phyloP scores from a whole-genome alignment of 2,888 invertebrate species.

The Cryptophagus acutangulus region DNA sequence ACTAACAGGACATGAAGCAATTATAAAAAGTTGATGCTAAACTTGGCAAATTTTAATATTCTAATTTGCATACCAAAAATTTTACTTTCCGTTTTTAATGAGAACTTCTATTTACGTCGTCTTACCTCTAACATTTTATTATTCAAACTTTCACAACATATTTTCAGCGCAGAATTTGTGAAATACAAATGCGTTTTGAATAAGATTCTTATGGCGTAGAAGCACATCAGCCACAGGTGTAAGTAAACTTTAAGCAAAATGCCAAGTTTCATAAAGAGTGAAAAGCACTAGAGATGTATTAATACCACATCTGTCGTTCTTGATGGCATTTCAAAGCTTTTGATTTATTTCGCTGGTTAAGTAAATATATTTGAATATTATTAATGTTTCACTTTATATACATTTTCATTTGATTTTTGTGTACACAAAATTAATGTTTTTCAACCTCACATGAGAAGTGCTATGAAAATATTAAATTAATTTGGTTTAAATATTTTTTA shows the following conservation, averaged over 20 bases:
- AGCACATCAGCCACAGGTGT: constrained; percentile 7
- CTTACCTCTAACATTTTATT: neutral
- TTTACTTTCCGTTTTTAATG: constrained; percentile 8
- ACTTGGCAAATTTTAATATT: constrained; percentile 17
- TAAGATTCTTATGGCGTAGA: no score
- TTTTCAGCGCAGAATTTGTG: no score
- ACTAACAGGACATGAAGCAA: constrained; percentile 24
- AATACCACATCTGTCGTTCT: constrained; percentile 20
- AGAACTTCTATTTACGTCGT: constrained; percentile 9
- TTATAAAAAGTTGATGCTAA: constrained; percentile 18
- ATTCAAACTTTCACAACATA: no score
- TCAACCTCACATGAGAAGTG: no score
- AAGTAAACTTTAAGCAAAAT: constrained; percentile 5
- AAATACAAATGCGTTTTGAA: no score
- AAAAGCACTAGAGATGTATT: constrained; percentile 22
- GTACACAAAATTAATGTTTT: no score
- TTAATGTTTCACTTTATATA: no score
- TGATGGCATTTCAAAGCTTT: constrained; percentile 9
- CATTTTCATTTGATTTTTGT: no score
- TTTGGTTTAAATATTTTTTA: no score
- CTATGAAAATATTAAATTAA: no score
- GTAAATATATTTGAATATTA: no score
- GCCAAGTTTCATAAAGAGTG: constrained; percentile 19
- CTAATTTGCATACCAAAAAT: constrained; percentile 18
- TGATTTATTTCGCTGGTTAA: no score